phyloP scores from a whole-genome alignment of 2,113 vertebrate genomes.

The Pseudonaja textilis region DNA sequence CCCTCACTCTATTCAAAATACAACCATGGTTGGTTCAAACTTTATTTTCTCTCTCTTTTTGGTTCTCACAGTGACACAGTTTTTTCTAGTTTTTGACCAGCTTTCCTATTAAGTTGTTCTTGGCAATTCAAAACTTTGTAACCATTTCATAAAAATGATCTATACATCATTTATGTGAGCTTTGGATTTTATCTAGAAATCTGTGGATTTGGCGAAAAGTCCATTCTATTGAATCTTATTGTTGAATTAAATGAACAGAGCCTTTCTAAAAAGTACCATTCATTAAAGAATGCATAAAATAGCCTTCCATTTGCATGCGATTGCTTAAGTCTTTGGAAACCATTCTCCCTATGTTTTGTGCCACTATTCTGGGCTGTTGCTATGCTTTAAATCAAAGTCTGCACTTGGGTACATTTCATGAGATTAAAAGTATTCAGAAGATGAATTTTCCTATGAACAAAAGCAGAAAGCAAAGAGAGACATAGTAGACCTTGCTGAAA shows the following conservation, averaged over 20 bases:
- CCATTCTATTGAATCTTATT: background rate
- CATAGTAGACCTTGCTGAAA: constrained; percentile 61
- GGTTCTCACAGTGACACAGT: background rate
- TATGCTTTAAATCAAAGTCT: background rate
- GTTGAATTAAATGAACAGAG: background rate
- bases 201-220: background rate
- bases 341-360: background rate
- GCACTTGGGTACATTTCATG: background rate
- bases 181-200: background rate
- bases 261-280: background rate
- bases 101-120: background rate
- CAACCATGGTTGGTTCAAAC: background rate
- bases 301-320: background rate
- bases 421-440: background rate
- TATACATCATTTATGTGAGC: background rate
- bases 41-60: background rate
- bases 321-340: background rate
- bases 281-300: background rate
- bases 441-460: constrained; percentile 50
- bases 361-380: background rate
- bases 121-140: background rate
- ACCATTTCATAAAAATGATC: background rate
- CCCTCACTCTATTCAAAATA: background rate
- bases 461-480: constrained; percentile 63
- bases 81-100: background rate